Percentiles rank a stretch among this genome's conserved stretches.
Conservation (phyloP, 2,113 vertebrate species). For the Tyrannus savana region DNA sequence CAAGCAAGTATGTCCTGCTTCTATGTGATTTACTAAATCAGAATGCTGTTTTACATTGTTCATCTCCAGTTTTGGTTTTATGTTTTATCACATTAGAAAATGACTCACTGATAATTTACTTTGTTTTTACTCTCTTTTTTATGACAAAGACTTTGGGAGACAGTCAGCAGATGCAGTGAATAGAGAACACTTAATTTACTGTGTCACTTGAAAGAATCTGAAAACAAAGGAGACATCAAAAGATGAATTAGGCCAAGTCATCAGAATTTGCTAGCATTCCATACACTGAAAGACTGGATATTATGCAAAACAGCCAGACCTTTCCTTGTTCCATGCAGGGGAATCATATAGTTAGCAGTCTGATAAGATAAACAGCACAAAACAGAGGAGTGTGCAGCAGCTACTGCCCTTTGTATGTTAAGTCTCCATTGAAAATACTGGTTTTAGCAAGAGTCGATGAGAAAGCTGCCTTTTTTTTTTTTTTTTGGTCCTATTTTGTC, state of each 20-base stretch:
- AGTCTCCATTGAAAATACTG: background rate
- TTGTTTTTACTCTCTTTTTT: background rate
- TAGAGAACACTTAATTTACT: slow-evolving; percentile 4
- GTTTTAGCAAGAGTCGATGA: background rate
- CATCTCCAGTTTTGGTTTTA: background rate
- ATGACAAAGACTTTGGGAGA: background rate
- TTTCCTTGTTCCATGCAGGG: background rate
- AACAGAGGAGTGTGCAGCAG: background rate
- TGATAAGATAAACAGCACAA: background rate
- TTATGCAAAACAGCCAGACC: background rate
- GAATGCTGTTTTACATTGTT: background rate
- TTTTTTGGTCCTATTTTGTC: background rate
- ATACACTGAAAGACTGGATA: background rate
- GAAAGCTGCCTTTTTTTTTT: background rate
- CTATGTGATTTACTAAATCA: background rate
- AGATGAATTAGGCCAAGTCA: background rate
- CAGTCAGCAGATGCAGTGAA: background rate
- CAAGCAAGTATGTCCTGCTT: background rate
- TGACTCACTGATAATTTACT: background rate
- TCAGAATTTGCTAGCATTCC: background rate
- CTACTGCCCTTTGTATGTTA: background rate
- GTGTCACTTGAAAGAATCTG: slow-evolving; percentile 14
- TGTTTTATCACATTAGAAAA: slow-evolving; percentile 9
- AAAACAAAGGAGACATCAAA: slow-evolving; percentile 28
- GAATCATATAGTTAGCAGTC: background rate